These are phyloP conservation scores for Anser brachyrhynchus DNA, from an alignment of 2,113 vertebrate species.

Conservation along the genomic window DNA sequence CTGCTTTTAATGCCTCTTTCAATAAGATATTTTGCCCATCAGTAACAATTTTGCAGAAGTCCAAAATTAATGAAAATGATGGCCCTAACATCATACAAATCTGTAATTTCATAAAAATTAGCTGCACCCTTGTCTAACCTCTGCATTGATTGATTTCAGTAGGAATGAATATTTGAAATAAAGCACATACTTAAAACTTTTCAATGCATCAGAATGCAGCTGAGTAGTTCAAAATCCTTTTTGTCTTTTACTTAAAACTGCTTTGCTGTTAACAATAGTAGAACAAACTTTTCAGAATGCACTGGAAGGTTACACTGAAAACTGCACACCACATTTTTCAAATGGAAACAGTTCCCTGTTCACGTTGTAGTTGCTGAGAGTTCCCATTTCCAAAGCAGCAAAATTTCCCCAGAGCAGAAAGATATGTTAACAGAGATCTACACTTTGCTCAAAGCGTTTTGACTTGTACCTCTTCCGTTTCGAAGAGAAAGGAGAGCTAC, in stretches of 20 bases:
- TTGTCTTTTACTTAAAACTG: background rate
- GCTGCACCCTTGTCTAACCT: background rate
- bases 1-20: background rate
- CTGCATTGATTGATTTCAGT: background rate
- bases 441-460: background rate
- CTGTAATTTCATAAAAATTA: background rate
- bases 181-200: background rate
- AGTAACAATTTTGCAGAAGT: background rate
- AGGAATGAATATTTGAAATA: background rate
- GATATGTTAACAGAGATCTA: background rate
- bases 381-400: background rate
- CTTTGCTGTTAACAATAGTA: background rate
- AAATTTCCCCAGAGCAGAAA: background rate
- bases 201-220: background rate
- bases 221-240: background rate
- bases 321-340: background rate
- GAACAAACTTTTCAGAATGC: background rate
- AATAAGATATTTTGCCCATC: background rate
- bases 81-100: background rate
- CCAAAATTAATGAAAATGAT: background rate
- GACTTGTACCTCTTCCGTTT: background rate
- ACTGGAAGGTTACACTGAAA: background rate
- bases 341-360: background rate
- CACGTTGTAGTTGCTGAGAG: background rate
- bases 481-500: background rate